Base-by-base conservation (phyloP, 2,113 vertebrate species). In the Crotalus horridus region DNA sequence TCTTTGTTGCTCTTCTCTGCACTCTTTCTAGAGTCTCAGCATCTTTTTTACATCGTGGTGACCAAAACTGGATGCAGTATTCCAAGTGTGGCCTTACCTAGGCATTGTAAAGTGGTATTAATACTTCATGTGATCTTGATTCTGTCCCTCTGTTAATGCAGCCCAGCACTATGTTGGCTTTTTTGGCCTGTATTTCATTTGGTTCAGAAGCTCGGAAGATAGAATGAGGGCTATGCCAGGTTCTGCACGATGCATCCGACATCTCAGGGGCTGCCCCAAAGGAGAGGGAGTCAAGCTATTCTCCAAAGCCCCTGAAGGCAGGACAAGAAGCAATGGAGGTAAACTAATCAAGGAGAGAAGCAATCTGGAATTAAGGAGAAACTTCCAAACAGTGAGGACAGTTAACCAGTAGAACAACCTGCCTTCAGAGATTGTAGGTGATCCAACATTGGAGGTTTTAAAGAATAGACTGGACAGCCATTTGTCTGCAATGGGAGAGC, bases 351-450 rank as follows among this genome's bases (percentile, higher is more conserved):
- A 61, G 24, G 10, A 61, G 59, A 29, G 24, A 61, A 61, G 9
- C 59, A 11, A 29, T 1, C 3, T 29, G 0, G 24, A 11, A 61
- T 3, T 29, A 12, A 64, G 23, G 58, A 24, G 58, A 3, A 59
- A 9, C 6, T 58, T 58, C 56, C 56, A 2, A 7, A 23, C 7
- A 24, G 23, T 3, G 23, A 64, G 59, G 3, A 29, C 59, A 64
- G 29, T 64, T 29, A 29, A 64, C 26, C 59, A 4, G 59, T 29
- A 3, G 61, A 29, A 64, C 61, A 5, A 4, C 61, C 29, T 1
- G 61, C 3, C 10, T 0, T 3, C 26, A 64, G 26, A 64, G 13
- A 11, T 1, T 13, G 0, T 13, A 0, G 1, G 3, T 61, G 3
- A 3, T 29, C 4, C 59, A 11, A 4, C 61, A 64, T 4, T 4